phyloP scores from a whole-genome alignment of 2,888 invertebrate genomes.

The Cataglyphis rosenhaueri region DNA sequence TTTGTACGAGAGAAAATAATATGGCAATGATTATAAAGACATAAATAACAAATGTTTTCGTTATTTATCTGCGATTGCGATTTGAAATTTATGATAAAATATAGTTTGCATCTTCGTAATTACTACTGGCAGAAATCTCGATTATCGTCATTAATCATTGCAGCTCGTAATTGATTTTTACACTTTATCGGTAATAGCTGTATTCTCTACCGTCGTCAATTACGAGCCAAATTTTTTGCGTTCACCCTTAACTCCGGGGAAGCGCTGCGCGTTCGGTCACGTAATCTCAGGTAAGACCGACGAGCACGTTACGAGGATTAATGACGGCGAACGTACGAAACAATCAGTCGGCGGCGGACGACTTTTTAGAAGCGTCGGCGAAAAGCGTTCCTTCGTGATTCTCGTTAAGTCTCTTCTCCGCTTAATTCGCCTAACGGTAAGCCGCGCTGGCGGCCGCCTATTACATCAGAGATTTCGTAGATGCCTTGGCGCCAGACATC shows the following conservation, averaged over 20 bases:
- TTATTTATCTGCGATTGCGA: background rate
- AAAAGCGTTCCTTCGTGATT: constrained; percentile 53
- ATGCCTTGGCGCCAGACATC: constrained; percentile 64
- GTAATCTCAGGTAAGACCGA: constrained; percentile 34
- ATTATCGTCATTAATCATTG: constrained; percentile 10
- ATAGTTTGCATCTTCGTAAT: background rate
- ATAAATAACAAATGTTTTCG: constrained; percentile 33
- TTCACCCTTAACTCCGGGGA: constrained; percentile 16
- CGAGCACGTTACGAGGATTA: constrained; percentile 51
- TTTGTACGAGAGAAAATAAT: background rate
- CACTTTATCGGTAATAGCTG: constrained; percentile 34
- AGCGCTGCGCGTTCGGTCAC: constrained; percentile 32
- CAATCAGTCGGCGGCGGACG: constrained; percentile 50
- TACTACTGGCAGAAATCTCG: background rate
- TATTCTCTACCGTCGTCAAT: constrained; percentile 32
- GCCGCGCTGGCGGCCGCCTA: constrained; percentile 28
- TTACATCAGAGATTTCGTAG: constrained; percentile 66
- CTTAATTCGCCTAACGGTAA: constrained; percentile 66
- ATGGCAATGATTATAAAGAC: too few species aligned
- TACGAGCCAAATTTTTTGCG: constrained; percentile 42
- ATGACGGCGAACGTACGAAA: constrained; percentile 44
- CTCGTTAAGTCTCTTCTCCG: constrained; percentile 37
- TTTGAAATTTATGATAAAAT: background rate
- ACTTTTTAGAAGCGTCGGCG: constrained; percentile 38
- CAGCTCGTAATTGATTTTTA: constrained; percentile 35